These are phyloP conservation scores for Hipposideros larvatus DNA, from an alignment of 2,797 vertebrate genomes.

Conservation along the genomic window DNA sequence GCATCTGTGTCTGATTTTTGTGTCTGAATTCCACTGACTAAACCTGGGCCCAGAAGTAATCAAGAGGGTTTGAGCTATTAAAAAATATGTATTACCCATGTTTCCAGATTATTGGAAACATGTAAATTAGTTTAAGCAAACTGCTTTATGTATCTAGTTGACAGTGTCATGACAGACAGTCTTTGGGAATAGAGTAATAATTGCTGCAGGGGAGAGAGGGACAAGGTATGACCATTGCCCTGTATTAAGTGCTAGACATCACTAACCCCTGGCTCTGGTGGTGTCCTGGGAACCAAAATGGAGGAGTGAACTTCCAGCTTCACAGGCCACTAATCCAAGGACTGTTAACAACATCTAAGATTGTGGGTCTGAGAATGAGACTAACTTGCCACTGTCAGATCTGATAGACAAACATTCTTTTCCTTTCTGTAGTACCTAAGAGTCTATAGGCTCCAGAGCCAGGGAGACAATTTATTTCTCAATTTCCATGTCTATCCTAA, in stretches of 20 bases:
- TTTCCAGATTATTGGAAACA: not conserved
- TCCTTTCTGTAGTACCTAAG: slow-evolving; percentile 6
- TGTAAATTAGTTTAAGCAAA: slow-evolving; percentile 45
- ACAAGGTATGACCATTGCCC: not conserved
- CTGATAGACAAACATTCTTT: not conserved
- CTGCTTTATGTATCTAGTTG: slow-evolving; percentile 4
- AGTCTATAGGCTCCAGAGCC: not conserved
- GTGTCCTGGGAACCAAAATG: not conserved
- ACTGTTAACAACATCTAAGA: not conserved
- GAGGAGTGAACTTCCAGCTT: not conserved
- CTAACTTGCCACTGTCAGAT: not conserved
- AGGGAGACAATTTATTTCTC: slow-evolving; percentile 34
- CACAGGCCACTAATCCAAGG: not conserved
- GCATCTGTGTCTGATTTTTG: not conserved
- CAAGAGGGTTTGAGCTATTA: not conserved
- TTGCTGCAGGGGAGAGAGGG: not conserved
- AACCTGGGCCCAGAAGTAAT: not conserved
- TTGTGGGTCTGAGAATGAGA: not conserved
- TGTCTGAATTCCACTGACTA: not conserved
- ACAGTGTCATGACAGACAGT: not conserved
- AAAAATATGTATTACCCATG: not conserved
- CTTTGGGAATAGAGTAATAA: slow-evolving; percentile 4
- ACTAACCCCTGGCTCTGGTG: not conserved
- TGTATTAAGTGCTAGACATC: not conserved
- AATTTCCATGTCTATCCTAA: not conserved